Conservation (phyloP, 2,797 vertebrate genomes). For the Phataginus tetradactyla region DNA sequence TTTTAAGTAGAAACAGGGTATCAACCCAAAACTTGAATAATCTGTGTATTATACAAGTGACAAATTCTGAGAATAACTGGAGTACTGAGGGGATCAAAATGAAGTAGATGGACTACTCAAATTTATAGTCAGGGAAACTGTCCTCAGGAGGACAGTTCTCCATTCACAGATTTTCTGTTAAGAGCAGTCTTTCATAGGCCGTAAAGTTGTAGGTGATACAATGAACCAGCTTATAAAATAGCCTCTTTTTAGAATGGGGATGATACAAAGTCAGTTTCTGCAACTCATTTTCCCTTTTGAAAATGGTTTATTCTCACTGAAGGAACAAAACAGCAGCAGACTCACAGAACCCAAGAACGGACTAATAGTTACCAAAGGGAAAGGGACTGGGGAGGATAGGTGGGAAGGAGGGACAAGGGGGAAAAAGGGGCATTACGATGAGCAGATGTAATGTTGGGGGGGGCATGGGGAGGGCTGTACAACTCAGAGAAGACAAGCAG, state of each 20-base stretch:
- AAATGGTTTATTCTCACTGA: background rate
- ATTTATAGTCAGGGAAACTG: background rate
- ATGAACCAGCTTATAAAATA: background rate
- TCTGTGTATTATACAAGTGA: background rate
- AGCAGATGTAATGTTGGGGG: too few species aligned
- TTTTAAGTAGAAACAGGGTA: slow-evolving; percentile 8
- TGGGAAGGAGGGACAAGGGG: too few species aligned
- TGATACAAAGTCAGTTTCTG: background rate
- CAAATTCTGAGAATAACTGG: background rate
- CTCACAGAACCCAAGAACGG: too few species aligned
- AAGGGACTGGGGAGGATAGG: too few species aligned
- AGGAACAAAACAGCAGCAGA: too few species aligned
- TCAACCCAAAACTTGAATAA: background rate
- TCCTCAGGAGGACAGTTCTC: background rate
- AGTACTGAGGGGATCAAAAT: background rate
- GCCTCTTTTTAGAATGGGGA: background rate
- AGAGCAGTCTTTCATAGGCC: background rate
- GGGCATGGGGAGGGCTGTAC: too few species aligned
- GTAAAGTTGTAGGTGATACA: background rate
- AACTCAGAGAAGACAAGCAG: too few species aligned
- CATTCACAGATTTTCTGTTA: background rate
- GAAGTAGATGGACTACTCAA: background rate
- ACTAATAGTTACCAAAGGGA: too few species aligned
- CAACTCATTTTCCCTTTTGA: background rate
- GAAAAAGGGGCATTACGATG: too few species aligned